Base-by-base conservation (phyloP, 1,140 invertebrate species). In the Scaptomyza hsui region DNA sequence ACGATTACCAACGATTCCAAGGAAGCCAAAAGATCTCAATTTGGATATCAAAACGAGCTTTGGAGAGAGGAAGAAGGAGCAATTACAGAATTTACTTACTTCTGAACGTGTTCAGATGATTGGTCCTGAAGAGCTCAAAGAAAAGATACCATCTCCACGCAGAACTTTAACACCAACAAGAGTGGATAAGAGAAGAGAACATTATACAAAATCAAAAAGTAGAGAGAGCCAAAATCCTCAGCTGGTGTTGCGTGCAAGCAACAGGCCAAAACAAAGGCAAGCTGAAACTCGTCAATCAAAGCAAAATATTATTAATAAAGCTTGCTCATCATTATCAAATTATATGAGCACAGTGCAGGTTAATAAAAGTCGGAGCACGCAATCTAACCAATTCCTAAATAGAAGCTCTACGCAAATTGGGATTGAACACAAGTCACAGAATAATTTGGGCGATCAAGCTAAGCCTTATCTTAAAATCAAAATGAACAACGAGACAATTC, bases 141-240 rank as follows among this genome's bases (percentile, higher is more conserved):
- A 37, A 3, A 37, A n/a, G 10, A 37, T 37, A n/a, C 0, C 15
- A 21, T 7, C 49, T 5, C 4, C n/a, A 32, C 4, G 32, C 4
- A 44, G 12, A 21, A 3, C 9, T 13, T n/a, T 0, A 12, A 35
- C 4, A 16, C 6, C 2, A 42, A 51, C 35, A 61, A 24, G n/a
- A 16, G 39, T 68, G 1, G 13, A 13, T 2, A 68, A 68, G 13
- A n/a, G n/a, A n/a, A n/a, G n/a, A n/a, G n/a, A n/a, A n/a, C n/a
- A n/a, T n/a, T n/a, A n/a, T n/a, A n/a, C n/a, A n/a, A n/a, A n/a
- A 15, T n/a, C 19, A 32, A 29, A n/a, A 15, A 7, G 0, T 15
- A 1, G 7, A 16, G 13, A 19, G 39, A 37, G 9, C 4, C 5
- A 37, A 5, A 55, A 1, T 15, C 4, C 21, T 1, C 9, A 42